Conservation (phyloP, 2,888 invertebrate genomes). For the Andrena marginata region DNA sequence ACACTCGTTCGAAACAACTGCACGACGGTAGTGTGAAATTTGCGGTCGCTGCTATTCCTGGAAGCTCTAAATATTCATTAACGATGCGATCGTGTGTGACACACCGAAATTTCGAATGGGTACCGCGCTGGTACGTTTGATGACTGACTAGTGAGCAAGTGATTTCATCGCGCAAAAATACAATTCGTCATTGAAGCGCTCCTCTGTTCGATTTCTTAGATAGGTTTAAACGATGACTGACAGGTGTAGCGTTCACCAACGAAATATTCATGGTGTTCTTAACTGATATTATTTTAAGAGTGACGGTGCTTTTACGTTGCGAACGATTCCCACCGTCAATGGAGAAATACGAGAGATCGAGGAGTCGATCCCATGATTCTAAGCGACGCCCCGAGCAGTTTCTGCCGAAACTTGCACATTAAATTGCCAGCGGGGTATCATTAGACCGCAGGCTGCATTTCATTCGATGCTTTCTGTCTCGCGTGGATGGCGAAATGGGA, state of each 20-base stretch:
- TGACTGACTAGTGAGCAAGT: slow-evolving; percentile 21
- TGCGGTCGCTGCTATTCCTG: slow-evolving; percentile 32
- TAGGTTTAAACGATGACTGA: slow-evolving; percentile 8
- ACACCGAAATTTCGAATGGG: slow-evolving; percentile 27
- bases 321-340: slow-evolving; percentile 6
- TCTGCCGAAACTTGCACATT: slow-evolving; percentile 15
- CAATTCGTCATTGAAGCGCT: not conserved
- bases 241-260: slow-evolving; percentile 18
- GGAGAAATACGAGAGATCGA: not conserved
- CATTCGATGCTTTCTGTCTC: not conserved
- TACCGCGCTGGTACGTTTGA: slow-evolving; percentile 26
- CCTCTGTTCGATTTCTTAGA: slow-evolving; percentile 33
- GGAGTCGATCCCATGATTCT: not conserved
- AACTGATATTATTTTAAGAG: slow-evolving; percentile 14
- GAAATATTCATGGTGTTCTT: not conserved
- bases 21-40: slow-evolving; percentile 22
- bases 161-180: slow-evolving; percentile 48
- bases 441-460: slow-evolving; percentile 1
- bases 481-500: slow-evolving; percentile 5
- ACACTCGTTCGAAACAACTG: slow-evolving; percentile 12
- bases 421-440: slow-evolving; percentile 19
- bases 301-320: not conserved
- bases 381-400: not conserved
- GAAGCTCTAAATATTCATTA: slow-evolving; percentile 64
- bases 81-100: slow-evolving; percentile 28